Evolutionary conservation across 2,797 vertebrate species (phyloP), one percentile per base, ranked within the genome.

Genomic region (Ibycter americanus): DNA sequence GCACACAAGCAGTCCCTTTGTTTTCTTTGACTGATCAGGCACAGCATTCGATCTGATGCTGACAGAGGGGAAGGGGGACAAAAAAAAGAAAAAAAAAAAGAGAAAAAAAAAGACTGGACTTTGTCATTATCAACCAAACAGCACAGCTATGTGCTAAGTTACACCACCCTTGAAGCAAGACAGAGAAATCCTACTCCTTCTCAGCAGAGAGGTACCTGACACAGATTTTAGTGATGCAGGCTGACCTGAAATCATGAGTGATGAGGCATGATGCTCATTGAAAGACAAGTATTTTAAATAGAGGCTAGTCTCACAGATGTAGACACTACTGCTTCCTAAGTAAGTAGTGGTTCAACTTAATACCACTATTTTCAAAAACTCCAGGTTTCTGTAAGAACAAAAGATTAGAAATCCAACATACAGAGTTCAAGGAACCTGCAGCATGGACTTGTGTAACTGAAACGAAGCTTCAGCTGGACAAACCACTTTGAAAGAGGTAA

Each of bases 31-130:
- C 58, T 73, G 25, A 51, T 86, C 31, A 49, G 32, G 55, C 49
- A 23, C 2, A 0, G 63, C 6, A 0, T 46, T 68, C 6, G 0
- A 87, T 71, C 52, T 0, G 0, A 27, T 85, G 59, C 65, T 52
- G 49, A 67, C 38, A 42, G 20, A 54, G 1, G 8, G 51, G 11
- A 54, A 36, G 26, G 21, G 40, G 15, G n/a, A n/a, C n/a, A n/a
- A n/a, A n/a, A n/a, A n/a, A n/a, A 46, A 42, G 13, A 12, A 12
- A 40, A 40, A 40, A 40, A 40, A 19, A 44, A 44, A 44, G 19
- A 44, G 8, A 44, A 44, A 34, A 56, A 79, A 86, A 47, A 40
- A 62, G 15, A 40, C 11, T 6, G 14, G 76, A 46, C 25, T 21
- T 9, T 18, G 55, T 46, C 36, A 49, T 1, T 67, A 56, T 78